Evolutionary conservation across 1,140 invertebrate genomes (phyloP).

Genomic region (Coptotermes formosanus): DNA sequence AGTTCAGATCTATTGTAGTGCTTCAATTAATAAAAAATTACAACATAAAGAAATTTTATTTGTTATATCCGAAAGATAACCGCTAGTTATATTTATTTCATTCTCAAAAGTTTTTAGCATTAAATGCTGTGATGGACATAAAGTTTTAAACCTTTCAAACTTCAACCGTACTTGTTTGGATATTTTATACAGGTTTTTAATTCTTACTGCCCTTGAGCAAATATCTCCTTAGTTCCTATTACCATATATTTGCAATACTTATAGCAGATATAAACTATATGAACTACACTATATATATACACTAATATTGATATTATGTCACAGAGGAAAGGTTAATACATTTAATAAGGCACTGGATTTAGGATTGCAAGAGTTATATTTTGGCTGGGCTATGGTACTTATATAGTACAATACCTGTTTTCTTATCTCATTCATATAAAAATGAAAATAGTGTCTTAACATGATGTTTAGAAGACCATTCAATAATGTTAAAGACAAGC

Average conservation of each 20-base stretch:
- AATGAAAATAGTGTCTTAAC: not conserved
- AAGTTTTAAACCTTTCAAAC: not conserved
- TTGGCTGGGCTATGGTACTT: slow-evolving; percentile 8
- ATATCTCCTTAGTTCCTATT: not conserved
- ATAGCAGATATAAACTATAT: not conserved
- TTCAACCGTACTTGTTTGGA: not conserved
- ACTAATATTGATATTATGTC: not conserved
- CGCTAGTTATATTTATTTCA: too few species aligned
- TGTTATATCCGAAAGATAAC: too few species aligned
- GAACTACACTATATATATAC: not conserved
- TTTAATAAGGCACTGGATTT: slow-evolving; percentile 26
- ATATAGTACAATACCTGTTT: not conserved
- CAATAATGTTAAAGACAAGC: not conserved
- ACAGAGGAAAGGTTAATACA: slow-evolving; percentile 5
- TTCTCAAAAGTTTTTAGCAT: too few species aligned
- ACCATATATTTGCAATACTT: slow-evolving; percentile 7
- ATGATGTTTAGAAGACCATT: not conserved
- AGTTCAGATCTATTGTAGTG: too few species aligned
- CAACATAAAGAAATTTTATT: too few species aligned
- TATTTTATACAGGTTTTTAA: not conserved
- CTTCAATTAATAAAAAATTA: too few species aligned
- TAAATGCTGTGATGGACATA: too few species aligned
- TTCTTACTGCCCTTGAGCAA: slow-evolving; percentile 2
- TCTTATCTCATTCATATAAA: not conserved
- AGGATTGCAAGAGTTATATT: slow-evolving; percentile 21